Conservation (phyloP, 2,888 invertebrate genomes). For the Onthophagus sagittarius region DNA sequence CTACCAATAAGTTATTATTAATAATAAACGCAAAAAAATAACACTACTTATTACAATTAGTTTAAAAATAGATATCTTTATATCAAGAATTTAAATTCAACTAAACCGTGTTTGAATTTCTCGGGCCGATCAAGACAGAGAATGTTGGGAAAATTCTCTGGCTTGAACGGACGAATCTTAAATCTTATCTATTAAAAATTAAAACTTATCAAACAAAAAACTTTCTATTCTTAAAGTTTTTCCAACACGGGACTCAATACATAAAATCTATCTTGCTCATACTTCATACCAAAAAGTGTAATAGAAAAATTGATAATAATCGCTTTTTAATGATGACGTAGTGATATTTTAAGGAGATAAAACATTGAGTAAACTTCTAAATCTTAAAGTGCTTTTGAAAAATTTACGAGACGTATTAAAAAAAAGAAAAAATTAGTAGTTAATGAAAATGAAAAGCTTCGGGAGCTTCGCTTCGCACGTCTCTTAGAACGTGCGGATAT, state of each 20-base stretch:
- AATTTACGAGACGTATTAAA: slow-evolving; percentile 3
- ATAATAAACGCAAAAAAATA: too few relatives aligned
- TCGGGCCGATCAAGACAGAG: slow-evolving; percentile 37
- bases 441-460: too few relatives aligned
- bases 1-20: slow-evolving; percentile 39
- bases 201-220: not conserved
- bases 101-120: not conserved
- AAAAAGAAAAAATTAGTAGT: not conserved
- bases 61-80: not conserved
- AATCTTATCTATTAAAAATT: not conserved
- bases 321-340: not conserved
- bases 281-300: not conserved
- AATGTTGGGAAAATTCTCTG: slow-evolving; percentile 49
- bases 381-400: slow-evolving; percentile 6
- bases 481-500: not conserved
- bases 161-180: slow-evolving; percentile 32
- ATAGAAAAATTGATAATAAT: not conserved
- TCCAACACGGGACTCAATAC: not conserved
- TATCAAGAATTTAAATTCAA: too few relatives aligned
- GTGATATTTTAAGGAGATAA: not conserved
- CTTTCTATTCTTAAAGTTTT: not conserved
- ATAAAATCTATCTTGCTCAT: slow-evolving; percentile 4
- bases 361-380: slow-evolving; percentile 6
- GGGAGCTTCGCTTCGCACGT: not conserved
- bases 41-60: too few relatives aligned